Conservation (phyloP, 2,797 vertebrate genomes). For the Pteropus rufus region DNA sequence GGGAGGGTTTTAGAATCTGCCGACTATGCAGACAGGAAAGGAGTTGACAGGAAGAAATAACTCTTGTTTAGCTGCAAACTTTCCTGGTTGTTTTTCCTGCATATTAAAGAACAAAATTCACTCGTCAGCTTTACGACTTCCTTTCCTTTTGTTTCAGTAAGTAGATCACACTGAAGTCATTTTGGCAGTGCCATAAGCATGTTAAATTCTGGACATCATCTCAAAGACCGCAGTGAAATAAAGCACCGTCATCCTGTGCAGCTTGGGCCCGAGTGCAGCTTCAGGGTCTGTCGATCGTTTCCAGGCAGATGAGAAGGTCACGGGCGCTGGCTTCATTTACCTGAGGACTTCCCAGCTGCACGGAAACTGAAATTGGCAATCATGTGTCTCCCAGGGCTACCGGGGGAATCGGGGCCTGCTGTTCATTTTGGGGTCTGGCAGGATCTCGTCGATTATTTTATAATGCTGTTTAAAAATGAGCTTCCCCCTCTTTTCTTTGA, state of each 20-base stretch:
- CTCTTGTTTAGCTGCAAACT: neutral
- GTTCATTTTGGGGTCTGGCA: slow-evolving; percentile 70
- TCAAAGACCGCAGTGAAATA: accelerated
- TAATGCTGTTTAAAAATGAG: slow-evolving; percentile 43
- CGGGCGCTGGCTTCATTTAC: neutral
- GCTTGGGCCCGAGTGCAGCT: too few relatives aligned
- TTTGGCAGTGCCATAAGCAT: neutral
- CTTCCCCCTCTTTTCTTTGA: slow-evolving; percentile 64
- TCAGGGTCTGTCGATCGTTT: neutral
- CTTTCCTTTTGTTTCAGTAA: neutral
- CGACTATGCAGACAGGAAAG: neutral
- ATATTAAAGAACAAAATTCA: neutral
- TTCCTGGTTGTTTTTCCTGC: neutral
- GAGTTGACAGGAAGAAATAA: neutral
- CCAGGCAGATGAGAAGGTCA: neutral
- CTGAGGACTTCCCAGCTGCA: neutral
- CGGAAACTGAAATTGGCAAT: neutral
- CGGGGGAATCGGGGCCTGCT: slow-evolving; percentile 1
- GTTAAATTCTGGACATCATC: accelerated
- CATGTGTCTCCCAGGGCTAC: neutral
- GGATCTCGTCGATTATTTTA: slow-evolving; percentile 6
- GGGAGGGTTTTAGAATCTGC: neutral
- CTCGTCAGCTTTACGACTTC: neutral
- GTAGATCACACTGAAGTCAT: neutral
- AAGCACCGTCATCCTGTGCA: neutral